Percentiles rank a stretch among this genome's conserved stretches.
phyloP scores from a whole-genome alignment of 2,113 vertebrate species.

The Promerops cafer region DNA sequence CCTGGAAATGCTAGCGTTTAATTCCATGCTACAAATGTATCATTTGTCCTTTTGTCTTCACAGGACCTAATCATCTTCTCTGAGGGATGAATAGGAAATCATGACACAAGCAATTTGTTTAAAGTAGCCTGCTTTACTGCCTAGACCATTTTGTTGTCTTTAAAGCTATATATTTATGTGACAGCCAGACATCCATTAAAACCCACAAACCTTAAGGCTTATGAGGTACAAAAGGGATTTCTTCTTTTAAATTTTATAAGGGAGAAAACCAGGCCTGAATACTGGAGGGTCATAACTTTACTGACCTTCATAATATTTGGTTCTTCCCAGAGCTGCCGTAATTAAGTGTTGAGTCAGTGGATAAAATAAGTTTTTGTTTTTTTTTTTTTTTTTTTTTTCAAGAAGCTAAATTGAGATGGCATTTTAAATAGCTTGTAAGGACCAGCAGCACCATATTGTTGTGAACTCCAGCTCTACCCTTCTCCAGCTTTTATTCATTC shows the following conservation, averaged over 20 bases:
- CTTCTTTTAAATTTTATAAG: background rate
- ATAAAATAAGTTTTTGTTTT: background rate
- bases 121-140: background rate
- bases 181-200: constrained; percentile 18
- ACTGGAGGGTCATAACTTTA: background rate
- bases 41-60: constrained; percentile 1
- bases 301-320: background rate
- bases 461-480: background rate
- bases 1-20: background rate
- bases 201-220: background rate
- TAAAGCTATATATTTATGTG: background rate
- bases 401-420: background rate
- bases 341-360: background rate
- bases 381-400: background rate
- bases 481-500: background rate
- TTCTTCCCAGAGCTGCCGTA: background rate
- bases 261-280: background rate
- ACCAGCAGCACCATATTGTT: background rate
- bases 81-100: background rate
- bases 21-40: background rate
- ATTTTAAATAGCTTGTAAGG: background rate
- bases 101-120: background rate
- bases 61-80: constrained; percentile 10
- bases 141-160: background rate
- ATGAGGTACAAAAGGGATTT: background rate